Base-by-base conservation (phyloP, 2,113 vertebrate species). In the Eulemur rufifrons region DNA sequence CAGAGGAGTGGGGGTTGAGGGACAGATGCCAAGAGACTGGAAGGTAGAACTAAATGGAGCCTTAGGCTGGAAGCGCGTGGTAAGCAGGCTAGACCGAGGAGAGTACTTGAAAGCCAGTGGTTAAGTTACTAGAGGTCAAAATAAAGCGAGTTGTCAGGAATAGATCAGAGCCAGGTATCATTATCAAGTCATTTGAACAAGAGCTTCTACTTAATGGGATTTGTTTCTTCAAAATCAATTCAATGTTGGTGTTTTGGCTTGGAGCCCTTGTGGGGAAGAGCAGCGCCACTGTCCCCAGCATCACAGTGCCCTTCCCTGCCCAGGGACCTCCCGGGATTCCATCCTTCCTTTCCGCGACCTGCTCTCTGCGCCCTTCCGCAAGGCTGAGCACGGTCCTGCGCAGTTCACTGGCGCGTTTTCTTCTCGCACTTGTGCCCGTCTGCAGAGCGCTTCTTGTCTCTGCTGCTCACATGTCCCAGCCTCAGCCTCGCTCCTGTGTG, bases 261-360 rank as follows among this genome's bases (percentile, higher is more conserved):
- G 34, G 61, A 87, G 45, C 66, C 27, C 63, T 85, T 12, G 18
- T 32, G 23, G n/a, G 39, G 42, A 91, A 88, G n/a, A 86, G 52
- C 34, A 13, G 1, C 0, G 32, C 34, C 17, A 0, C 25, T 9
- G 9, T 91, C 64, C 68, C 63, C 13, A 17, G 88, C 13, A 21
- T 11, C 25, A 1, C 2, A 2, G 34, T 6, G 37, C 27, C 20
- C 45, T 71, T 37, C 14, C 32, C 17, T 8, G 15, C 29, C 32
- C 11, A 3, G 4, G 52, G 39, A 27, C 52, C 10, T 52, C 23
- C 0, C 0, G 1, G 39, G 11, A 10, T 32, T 27, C 50, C 50
- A 37, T 32, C 63, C 21, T 37, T 68, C 4, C 54, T 81, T 45
- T 78, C 50, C 15, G 18, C 6, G 8, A 21, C 14, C 63, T 1